Percentiles rank a stretch among this genome's conserved stretches.
Conservation (phyloP, 2,113 vertebrate species). For the Antechinus flavipes region DNA sequence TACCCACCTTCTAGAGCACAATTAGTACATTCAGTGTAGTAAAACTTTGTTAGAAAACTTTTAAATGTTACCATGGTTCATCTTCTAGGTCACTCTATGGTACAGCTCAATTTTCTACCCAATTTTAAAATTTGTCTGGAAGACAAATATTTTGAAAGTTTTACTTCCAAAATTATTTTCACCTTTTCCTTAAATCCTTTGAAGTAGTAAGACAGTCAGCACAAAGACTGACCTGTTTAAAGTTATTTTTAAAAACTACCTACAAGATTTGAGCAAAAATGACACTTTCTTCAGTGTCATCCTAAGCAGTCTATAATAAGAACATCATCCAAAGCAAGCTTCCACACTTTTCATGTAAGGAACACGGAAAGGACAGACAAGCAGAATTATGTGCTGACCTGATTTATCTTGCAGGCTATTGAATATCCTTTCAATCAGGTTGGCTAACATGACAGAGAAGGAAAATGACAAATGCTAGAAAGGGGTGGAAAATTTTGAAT, state of each 20-base stretch:
- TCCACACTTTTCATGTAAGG: slow-evolving; percentile 44
- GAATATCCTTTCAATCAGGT: not conserved
- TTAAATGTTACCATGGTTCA: slow-evolving; percentile 8
- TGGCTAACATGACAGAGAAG: not conserved
- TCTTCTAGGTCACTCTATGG: not conserved
- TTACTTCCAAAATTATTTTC: slow-evolving; percentile 30
- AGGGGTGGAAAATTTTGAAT: not conserved
- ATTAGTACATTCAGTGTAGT: not conserved
- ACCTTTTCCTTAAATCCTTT: slow-evolving; percentile 19
- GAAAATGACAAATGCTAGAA: not conserved
- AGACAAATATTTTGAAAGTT: not conserved
- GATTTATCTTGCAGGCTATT: slow-evolving; percentile 4
- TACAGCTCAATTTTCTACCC: not conserved
- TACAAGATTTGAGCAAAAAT: slow-evolving; percentile 55
- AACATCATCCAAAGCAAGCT: slow-evolving; percentile 30
- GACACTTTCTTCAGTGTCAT: slow-evolving; percentile 32
- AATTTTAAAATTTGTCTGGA: not conserved
- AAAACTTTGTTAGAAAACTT: not conserved
- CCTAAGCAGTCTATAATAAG: slow-evolving; percentile 48
- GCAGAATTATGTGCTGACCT: slow-evolving; percentile 41
- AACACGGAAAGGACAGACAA: slow-evolving; percentile 54
- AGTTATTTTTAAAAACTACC: slow-evolving; percentile 44
- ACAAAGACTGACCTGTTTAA: slow-evolving; percentile 24
- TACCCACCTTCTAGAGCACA: not conserved
- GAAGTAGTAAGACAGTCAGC: slow-evolving; percentile 35